phyloP scores from a whole-genome alignment of 2,888 invertebrate genomes.

The Chrysolina haemoptera region DNA sequence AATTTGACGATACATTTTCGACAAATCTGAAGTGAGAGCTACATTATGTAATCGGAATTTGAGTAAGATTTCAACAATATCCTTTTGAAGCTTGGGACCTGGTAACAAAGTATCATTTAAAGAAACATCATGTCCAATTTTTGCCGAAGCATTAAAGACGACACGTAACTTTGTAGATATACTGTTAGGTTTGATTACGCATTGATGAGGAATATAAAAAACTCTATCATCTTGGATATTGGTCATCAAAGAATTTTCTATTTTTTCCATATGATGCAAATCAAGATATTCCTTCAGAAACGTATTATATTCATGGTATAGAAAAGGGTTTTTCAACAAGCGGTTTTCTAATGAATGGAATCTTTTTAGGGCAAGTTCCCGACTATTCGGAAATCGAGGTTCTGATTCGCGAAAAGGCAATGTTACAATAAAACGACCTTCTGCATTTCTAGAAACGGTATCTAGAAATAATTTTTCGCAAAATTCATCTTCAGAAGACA shows the following conservation, averaged over 20 bases:
- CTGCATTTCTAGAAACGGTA: conserved; percentile 1
- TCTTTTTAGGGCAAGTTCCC: neutral
- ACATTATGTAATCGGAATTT: conserved; percentile 17
- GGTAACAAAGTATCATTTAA: neutral
- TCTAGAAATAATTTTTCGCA: neutral
- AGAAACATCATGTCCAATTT: neutral
- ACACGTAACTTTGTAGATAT: conserved; percentile 2
- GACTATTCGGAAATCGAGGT: neutral
- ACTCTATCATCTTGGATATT: neutral
- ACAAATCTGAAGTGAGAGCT: conserved; percentile 15
- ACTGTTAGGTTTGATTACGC: neutral
- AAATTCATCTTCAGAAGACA: neutral
- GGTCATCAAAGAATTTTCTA: neutral
- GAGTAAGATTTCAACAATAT: neutral
- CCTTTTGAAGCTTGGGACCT: conserved; percentile 18
- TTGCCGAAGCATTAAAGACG: conserved; percentile 24
- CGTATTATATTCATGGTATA: neutral
- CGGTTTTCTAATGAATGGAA: neutral
- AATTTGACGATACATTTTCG: conserved; percentile 17
- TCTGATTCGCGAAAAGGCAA: neutral
- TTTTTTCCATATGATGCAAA: neutral
- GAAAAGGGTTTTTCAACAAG: neutral
- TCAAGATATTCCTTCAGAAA: neutral
- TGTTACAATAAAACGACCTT: neutral
- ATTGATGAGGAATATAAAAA: conserved; percentile 12